Percentiles rank a stretch among this genome's conserved stretches.
Evolutionary conservation across 1,140 invertebrate genomes (phyloP).

Genomic region (Achroia grisella): DNA sequence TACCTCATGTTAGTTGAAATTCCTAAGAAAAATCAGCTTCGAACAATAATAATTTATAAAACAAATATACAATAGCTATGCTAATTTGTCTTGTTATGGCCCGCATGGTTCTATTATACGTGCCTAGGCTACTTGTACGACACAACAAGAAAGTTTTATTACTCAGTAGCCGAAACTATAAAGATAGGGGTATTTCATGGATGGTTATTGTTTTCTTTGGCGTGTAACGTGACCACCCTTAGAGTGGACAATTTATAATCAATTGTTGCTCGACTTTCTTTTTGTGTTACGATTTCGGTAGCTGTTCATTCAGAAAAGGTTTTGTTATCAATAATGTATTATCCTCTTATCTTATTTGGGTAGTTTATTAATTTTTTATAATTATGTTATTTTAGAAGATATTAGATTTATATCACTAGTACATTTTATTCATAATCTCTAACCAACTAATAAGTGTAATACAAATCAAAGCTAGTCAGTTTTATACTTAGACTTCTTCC

Average conservation of each 20-base stretch:
- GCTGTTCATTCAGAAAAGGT: constrained; percentile 4
- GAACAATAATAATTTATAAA: no score
- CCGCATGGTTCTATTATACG: constrained; percentile 22
- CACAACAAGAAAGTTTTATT: constrained; percentile 44
- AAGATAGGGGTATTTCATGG: constrained; percentile 28
- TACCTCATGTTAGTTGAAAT: no score
- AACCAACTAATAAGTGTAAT: no score
- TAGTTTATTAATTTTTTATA: no score
- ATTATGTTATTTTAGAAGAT: no score
- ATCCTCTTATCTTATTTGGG: no score
- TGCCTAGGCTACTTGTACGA: constrained; percentile 16
- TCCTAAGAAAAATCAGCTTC: no score
- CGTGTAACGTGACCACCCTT: constrained; percentile 23
- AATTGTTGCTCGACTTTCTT: constrained; percentile 17
- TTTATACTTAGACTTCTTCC: no score
- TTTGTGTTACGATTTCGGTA: constrained; percentile 27
- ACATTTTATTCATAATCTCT: no score
- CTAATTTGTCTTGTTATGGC: constrained; percentile 12
- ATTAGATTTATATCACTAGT: no score
- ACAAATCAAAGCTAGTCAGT: no score
- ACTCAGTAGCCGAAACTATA: constrained; percentile 41
- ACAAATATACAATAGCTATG: constrained; percentile 7
- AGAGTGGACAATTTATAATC: constrained; percentile 25
- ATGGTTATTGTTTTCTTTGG: constrained; percentile 14
- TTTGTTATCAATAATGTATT: not conserved